Evolutionary conservation across 2,888 invertebrate species (phyloP).

Genomic region (Eurytoma adleriae): DNA sequence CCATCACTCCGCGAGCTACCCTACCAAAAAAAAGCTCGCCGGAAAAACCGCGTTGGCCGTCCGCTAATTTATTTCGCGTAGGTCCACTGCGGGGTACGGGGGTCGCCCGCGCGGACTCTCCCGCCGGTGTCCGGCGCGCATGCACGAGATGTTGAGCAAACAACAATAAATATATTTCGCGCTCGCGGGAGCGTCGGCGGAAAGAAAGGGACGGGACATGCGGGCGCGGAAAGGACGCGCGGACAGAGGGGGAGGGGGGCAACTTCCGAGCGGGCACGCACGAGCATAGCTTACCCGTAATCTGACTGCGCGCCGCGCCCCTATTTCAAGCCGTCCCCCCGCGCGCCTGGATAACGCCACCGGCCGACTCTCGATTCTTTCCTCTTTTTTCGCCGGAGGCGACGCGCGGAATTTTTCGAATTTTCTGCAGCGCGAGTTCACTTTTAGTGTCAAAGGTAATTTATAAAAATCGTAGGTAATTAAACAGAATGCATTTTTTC

Average conservation of each 20-base stretch:
- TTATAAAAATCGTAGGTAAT: no score
- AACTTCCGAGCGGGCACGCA: slow-evolving; percentile 75
- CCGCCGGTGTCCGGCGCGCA: slow-evolving; percentile 25
- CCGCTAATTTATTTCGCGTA: slow-evolving; percentile 52
- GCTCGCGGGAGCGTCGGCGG: slow-evolving; percentile 56
- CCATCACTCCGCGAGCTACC: no score
- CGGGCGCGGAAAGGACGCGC: slow-evolving; percentile 16
- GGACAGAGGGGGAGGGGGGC: no score
- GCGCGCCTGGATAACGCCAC: slow-evolving; percentile 44
- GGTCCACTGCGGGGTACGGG: neutral
- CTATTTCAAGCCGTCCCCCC: slow-evolving; percentile 67
- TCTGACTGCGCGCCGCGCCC: slow-evolving; percentile 73
- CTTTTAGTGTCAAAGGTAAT: no score
- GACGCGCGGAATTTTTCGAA: neutral
- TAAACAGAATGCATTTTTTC: no score
- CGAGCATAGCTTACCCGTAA: slow-evolving; percentile 76
- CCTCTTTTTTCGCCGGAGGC: neutral
- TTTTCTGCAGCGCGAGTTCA: no score
- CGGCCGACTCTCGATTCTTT: slow-evolving; percentile 10
- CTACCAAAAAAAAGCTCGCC: slow-evolving; percentile 6
- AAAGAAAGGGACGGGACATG: slow-evolving; percentile 38
- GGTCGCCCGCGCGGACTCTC: neutral
- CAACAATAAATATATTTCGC: slow-evolving; percentile 76
- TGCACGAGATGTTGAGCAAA: slow-evolving; percentile 73
- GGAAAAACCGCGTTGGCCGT: neutral